Conservation (phyloP, 2,113 vertebrate genomes). For the Addax nasomaculatus region DNA sequence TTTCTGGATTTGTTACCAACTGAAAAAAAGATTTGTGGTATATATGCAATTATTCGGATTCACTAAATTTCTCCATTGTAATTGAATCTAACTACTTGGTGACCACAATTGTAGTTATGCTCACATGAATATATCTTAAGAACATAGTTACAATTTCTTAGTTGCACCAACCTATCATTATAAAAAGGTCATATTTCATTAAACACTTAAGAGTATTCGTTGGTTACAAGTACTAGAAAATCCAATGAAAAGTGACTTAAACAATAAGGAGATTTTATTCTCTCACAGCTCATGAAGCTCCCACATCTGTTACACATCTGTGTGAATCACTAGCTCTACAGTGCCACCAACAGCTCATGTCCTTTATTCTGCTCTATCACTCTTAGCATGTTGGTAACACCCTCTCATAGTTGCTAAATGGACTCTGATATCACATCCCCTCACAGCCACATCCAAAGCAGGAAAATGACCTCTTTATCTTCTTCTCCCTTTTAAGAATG, state of each 20-base stretch:
- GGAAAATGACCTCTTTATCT: not conserved
- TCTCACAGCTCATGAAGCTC: not conserved
- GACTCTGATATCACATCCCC: not conserved
- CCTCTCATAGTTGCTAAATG: not conserved
- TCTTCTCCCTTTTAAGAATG: not conserved
- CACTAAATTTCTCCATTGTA: not conserved
- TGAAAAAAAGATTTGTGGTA: not conserved
- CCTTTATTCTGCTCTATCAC: not conserved
- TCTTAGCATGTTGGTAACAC: not conserved
- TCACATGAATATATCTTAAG: not conserved
- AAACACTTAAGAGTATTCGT: not conserved
- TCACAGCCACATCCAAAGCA: not conserved
- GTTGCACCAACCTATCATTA: not conserved
- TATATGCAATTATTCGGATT: not conserved
- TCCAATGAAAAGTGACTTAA: not conserved
- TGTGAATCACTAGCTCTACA: not conserved
- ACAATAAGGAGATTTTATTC: not conserved
- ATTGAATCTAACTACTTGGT: not conserved
- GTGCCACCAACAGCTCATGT: not conserved
- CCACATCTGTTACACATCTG: not conserved
- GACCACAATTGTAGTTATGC: not conserved
- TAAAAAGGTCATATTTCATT: not conserved
- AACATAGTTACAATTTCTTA: not conserved
- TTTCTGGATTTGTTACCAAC: slow-evolving; percentile 1
- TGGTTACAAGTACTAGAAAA: not conserved